Base-by-base conservation (phyloP, 2,797 vertebrate genomes). In the Pseudomugil tenellus region DNA sequence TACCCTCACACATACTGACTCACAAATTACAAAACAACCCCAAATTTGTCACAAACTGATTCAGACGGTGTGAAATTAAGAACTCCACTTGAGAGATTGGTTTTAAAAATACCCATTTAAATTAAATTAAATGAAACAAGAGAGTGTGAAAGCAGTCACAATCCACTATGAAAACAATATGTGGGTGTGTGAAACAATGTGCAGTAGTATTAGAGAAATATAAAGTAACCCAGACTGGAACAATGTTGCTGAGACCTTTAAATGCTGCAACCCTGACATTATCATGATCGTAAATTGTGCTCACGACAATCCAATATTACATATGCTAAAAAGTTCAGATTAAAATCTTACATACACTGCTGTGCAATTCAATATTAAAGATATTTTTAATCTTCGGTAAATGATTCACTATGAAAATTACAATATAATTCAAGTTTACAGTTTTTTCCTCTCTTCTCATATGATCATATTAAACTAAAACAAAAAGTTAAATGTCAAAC, bases 31-130 rank as follows among this genome's bases (percentile, higher is more conserved):
- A 61, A 83, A 65, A 67, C 76, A 69, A 3, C 14, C 28, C 19
- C 23, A 61, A 65, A 63, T 77, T 67, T 78, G 67, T 73, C 51
- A 77, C 56, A 83, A 82, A 85, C 62, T 46, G 64, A 48, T 68
- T 77, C 72, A 80, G 74, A 71, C 67, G 35, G 80, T 77, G 83
- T 85, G 74, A 87, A 86, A 87, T 86, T 74, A 68, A 63, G 23
- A 74, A 69, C 43, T 60, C 63, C 21, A 61, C 48, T 59, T 11
- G 19, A 71, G 43, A 72, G 14, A 67, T 54, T 59, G 21, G 34
- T 65, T 39, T 9, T 10, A 25, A 58, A 62, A 57, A 66, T 58
- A 70, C 34, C 49, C 28, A 84, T 75, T 76, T 66, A 19, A 70
- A 81, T 60, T 74, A 29, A 0, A 69, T 72, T 74, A 41, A 64